These are phyloP conservation scores for Daphoenositta chrysoptera DNA, from an alignment of 2,113 vertebrate genomes.

Conservation along the genomic window DNA sequence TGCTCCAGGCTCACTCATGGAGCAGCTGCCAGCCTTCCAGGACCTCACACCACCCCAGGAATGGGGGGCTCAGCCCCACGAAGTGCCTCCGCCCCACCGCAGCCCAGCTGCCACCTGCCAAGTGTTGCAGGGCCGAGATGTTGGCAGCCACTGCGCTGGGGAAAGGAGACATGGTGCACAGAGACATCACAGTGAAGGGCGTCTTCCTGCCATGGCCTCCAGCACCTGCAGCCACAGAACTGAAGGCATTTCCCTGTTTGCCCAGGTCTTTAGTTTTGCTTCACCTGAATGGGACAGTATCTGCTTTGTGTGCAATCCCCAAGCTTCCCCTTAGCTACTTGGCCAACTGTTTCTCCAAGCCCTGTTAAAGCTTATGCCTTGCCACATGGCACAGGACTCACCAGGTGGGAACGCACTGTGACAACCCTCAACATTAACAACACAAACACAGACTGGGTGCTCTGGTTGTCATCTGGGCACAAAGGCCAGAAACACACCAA, in stretches of 20 bases:
- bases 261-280: background rate
- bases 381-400: background rate
- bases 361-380: background rate
- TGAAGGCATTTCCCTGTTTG: background rate
- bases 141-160: background rate
- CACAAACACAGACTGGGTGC: background rate
- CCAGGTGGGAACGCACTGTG: background rate
- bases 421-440: background rate
- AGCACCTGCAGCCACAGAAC: background rate
- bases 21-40: background rate
- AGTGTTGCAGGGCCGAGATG: rapidly evolving
- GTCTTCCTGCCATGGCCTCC: rapidly evolving
- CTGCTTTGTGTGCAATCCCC: background rate
- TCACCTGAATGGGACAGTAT: background rate
- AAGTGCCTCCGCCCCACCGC: rapidly evolving
- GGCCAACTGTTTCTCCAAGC: background rate
- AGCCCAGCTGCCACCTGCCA: background rate
- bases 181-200: background rate
- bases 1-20: background rate
- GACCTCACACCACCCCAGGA: background rate
- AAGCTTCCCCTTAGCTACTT: background rate
- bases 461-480: rapidly evolving
- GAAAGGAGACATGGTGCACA: background rate
- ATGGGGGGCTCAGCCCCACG: rapidly evolving
- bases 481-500: background rate